Evolutionary conservation across 2,797 vertebrate species (phyloP).

Genomic region (Podargus strigoides): DNA sequence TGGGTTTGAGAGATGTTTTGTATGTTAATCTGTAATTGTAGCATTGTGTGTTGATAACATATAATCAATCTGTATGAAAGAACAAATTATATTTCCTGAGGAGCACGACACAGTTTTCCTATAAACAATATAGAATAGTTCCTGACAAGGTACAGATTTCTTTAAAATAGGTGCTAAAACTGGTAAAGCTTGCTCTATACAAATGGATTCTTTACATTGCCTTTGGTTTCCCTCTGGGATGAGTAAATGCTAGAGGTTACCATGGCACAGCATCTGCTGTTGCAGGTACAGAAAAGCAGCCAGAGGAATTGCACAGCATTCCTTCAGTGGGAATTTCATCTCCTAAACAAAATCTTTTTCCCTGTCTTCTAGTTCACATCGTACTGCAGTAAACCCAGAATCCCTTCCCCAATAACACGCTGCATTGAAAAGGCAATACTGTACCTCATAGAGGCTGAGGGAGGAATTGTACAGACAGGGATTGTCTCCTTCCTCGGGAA

Average conservation of each 20-base stretch:
- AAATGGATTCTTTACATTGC: neutral
- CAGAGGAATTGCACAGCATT: neutral
- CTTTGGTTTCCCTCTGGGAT: neutral
- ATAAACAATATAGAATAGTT: neutral
- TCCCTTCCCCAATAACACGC: constrained; percentile 67
- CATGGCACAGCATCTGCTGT: neutral
- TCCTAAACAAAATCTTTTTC: neutral
- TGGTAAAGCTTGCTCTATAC: neutral
- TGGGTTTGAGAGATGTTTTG: neutral
- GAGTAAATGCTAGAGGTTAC: constrained; percentile 19
- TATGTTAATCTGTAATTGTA: neutral
- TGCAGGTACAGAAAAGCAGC: constrained; percentile 3
- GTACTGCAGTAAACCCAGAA: constrained; percentile 54
- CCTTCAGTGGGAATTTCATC: neutral
- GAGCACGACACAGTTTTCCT: neutral
- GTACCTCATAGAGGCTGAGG: constrained; percentile 76
- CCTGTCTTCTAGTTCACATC: neutral
- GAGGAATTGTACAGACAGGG: constrained; percentile 69
- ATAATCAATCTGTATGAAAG: neutral
- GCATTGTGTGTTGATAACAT: constrained; percentile 27
- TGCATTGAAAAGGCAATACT: constrained; percentile 73
- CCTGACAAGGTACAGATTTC: neutral
- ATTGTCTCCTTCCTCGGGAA: constrained; percentile 70
- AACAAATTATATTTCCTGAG: neutral
- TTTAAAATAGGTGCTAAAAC: neutral